These are phyloP conservation scores for Pangasius sanitwongsei DNA, from an alignment of 2,797 vertebrate genomes.

Conservation along the genomic window DNA sequence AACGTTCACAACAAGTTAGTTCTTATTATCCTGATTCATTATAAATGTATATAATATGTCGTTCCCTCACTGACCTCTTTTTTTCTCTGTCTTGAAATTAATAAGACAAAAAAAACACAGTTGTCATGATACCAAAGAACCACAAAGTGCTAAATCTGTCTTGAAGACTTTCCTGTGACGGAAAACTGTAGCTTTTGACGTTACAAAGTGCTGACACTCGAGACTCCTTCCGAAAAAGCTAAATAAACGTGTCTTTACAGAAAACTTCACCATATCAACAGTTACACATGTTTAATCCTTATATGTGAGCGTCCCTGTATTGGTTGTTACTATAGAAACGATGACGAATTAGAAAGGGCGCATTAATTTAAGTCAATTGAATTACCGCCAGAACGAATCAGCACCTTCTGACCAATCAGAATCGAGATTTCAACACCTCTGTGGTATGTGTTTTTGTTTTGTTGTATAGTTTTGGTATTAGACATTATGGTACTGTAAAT, in stretches of 20 bases:
- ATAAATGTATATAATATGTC: not conserved
- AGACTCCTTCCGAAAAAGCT: not conserved
- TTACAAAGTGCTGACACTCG: not conserved
- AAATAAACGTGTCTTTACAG: not conserved
- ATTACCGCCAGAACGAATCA: not conserved
- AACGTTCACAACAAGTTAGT: no score
- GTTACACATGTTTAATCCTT: not conserved
- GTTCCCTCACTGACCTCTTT: not conserved
- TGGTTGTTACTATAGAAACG: not conserved
- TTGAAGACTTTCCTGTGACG: not conserved
- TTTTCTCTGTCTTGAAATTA: not conserved
- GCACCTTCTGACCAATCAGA: not conserved
- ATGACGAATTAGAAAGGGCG: not conserved
- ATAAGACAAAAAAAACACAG: not conserved
- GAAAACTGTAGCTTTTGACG: no score
- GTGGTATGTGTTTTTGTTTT: not conserved
- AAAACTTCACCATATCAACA: not conserved
- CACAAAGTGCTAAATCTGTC: not conserved
- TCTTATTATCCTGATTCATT: no score
- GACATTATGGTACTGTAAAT: not conserved
- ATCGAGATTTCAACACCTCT: not conserved
- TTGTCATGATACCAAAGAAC: not conserved
- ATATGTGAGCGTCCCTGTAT: not conserved
- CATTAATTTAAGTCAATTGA: not conserved
- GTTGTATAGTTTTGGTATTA: not conserved